Evolutionary conservation across 1,140 invertebrate genomes (phyloP), one percentile per base, ranked within the genome.

Genomic region (Drosophila insularis): DNA sequence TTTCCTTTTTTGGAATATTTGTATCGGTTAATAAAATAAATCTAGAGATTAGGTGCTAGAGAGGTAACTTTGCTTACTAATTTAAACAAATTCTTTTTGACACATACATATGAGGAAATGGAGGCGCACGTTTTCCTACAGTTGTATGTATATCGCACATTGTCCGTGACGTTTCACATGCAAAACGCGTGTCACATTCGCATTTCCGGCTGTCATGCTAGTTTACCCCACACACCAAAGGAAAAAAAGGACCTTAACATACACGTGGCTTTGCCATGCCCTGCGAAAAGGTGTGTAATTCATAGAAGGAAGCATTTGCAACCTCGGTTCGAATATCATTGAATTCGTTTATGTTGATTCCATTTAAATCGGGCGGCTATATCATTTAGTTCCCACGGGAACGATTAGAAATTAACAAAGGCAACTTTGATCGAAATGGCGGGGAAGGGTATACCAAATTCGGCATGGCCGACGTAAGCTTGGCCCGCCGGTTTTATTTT

Each of bases 181-280:
- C 87, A 86, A 90, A 90, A 90, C 81, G 86, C 86, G 86, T 90
- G 86, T 90, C 86, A 86, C 81, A 82, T 81, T 81, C 86, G 81
- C 87, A 90, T 86, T 90, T 90, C 82, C 84, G 82, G 70, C 84
- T 89, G 82, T 87, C 82, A 87, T 87, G 80, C 84, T 82, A 89
- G 82, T 89, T 89, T 84, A 11, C 17, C 43, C 7, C 40, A 23
- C 60, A 10, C 40, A 13, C 35, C 39, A 56, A 46, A n/a, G n/a
- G n/a, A n/a, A 53, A 63, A 39, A 3, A 21, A 23, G 43, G 55
- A 69, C 32, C 32, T 35, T n/a, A n/a, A 55, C 56, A 65, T 27
- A 32, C 69, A 55, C 62, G 62, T 67, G 73, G 46, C 71, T 69
- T 79, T 82, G 27, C 6, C 27, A 6, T 27, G 27, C 27, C 27